A percentile compares a stretch with the other conserved stretches of the same genome.
Conservation (phyloP, 2,888 invertebrate species). For the Cheilosia vernalis region DNA sequence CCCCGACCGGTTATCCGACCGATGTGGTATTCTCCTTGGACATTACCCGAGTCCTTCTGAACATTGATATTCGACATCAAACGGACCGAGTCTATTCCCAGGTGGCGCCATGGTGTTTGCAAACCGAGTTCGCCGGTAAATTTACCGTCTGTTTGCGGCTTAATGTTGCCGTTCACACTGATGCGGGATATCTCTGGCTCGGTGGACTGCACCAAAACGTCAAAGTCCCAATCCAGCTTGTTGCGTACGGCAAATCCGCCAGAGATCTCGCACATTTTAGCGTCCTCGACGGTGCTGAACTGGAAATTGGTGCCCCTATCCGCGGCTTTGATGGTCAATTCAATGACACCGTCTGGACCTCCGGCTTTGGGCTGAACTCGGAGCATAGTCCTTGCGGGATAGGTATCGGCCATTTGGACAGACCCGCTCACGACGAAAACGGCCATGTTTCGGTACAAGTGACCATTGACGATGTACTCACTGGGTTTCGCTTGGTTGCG, state of each 20-base stretch:
- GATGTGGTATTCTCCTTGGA: slow-evolving; percentile 82
- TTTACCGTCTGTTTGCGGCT: slow-evolving; percentile 75
- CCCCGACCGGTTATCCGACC: slow-evolving; percentile 83
- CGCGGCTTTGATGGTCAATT: slow-evolving; percentile 79
- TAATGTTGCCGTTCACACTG: slow-evolving; percentile 79
- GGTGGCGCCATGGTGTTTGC: slow-evolving; percentile 81
- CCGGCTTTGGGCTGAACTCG: slow-evolving; percentile 83
- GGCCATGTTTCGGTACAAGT: slow-evolving; percentile 82
- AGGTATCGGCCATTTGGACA: slow-evolving; percentile 81
- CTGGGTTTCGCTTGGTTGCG: slow-evolving; percentile 75
- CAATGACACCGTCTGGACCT: slow-evolving; percentile 82
- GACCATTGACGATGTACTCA: slow-evolving; percentile 82
- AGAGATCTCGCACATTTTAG: slow-evolving; percentile 83
- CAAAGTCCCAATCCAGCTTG: slow-evolving; percentile 83
- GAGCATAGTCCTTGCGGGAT: slow-evolving; percentile 83
- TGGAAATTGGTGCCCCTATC: slow-evolving; percentile 79
- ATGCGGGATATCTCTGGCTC: slow-evolving; percentile 81
- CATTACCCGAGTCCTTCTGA: slow-evolving; percentile 78
- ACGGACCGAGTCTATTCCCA: slow-evolving; percentile 81
- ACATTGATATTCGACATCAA: slow-evolving; percentile 79
- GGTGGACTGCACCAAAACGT: slow-evolving; percentile 80
- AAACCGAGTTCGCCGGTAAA: slow-evolving; percentile 79
- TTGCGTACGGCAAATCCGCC: slow-evolving; percentile 82
- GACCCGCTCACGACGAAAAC: slow-evolving; percentile 83
- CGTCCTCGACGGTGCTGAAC: slow-evolving; percentile 82